Evolutionary conservation across 2,888 invertebrate species (phyloP).

Genomic region (Dasypolia templi): DNA sequence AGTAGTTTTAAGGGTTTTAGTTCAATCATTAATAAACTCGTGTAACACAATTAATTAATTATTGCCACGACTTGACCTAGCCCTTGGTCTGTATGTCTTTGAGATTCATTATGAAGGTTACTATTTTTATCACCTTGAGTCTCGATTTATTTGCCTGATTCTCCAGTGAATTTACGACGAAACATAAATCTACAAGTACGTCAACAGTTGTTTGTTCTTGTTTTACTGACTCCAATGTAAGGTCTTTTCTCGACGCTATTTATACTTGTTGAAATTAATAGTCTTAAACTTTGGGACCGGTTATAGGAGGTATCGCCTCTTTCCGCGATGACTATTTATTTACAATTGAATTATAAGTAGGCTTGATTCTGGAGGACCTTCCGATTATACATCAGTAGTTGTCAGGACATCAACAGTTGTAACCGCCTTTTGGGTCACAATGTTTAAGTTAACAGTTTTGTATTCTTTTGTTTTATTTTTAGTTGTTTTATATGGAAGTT

Average conservation of each 20-base stretch:
- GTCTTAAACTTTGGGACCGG: conserved; percentile 41
- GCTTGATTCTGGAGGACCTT: conserved; percentile 34
- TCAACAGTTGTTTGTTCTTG: not conserved
- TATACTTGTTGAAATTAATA: conserved; percentile 2
- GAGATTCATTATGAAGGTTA: not conserved
- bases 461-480: conserved; percentile 49
- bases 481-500: conserved; percentile 48
- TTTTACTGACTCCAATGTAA: not conserved
- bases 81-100: not conserved
- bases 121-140: not conserved
- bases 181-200: not conserved
- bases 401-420: conserved; percentile 60
- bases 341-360: conserved; percentile 42
- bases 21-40: too few species aligned
- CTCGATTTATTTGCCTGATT: not conserved
- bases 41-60: not conserved
- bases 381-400: conserved; percentile 64
- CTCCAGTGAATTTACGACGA: not conserved
- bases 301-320: conserved; percentile 32
- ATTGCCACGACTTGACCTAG: not conserved
- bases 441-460: conserved; percentile 61
- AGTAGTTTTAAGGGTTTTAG: too few species aligned
- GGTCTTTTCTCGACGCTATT: not conserved
- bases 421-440: conserved; percentile 54
- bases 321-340: conserved; percentile 43